Percentiles rank a stretch among this genome's conserved stretches.
phyloP scores from a whole-genome alignment of 2,888 invertebrate species.

The Heteromyza rotundicornis region DNA sequence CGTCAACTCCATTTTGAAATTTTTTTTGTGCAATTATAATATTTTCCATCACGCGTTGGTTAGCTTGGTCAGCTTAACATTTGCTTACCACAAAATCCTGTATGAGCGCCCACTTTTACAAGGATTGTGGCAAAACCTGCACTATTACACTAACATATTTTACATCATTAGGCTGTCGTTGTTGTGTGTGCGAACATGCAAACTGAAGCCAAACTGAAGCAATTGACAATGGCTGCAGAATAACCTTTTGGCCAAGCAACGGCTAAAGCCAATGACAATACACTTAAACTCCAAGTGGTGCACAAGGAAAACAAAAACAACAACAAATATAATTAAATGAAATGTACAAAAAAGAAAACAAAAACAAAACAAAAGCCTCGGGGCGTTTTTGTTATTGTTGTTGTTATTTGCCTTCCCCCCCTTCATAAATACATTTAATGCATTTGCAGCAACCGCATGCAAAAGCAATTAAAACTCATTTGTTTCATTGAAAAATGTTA shows the following conservation, averaged over 20 bases:
- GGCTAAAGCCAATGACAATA: background rate
- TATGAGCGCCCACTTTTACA: too few species aligned
- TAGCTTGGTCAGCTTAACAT: background rate
- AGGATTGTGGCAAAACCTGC: too few species aligned
- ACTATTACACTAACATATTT: background rate
- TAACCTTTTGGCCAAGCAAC: background rate
- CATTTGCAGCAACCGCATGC: background rate
- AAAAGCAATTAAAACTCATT: conserved; percentile 1
- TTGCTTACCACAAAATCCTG: too few species aligned
- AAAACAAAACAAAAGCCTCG: background rate
- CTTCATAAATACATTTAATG: background rate
- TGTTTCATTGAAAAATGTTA: background rate
- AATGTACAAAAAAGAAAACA: background rate
- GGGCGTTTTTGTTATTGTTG: too few species aligned
- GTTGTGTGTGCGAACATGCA: background rate
- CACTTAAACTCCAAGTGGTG: background rate
- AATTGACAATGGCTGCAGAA: too few species aligned
- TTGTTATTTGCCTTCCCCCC: background rate
- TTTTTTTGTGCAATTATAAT: background rate
- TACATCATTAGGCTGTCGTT: background rate
- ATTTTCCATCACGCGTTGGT: background rate
- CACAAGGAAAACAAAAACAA: background rate
- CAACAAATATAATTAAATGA: too few species aligned
- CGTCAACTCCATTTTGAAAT: background rate
- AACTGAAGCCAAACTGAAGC: background rate